Conservation (phyloP, 2,888 invertebrate species). For the Hololepta plana region DNA sequence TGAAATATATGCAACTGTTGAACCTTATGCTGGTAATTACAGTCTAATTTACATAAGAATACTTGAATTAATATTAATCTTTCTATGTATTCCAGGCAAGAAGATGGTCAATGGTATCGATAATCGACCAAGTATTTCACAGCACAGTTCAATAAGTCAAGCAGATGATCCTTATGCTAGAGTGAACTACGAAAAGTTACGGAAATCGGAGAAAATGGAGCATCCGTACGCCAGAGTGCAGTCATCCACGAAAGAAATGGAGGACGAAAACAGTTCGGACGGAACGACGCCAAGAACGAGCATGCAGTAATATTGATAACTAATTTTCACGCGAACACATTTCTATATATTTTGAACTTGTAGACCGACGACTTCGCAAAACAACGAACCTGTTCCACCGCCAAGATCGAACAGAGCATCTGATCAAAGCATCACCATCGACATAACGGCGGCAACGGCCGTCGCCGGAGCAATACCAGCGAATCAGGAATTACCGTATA, state of each 20-base stretch:
- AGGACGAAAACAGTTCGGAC: conserved; percentile 13
- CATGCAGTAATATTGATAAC: conserved; percentile 5
- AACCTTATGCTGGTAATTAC: too few relatives aligned
- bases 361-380: conserved; percentile 8
- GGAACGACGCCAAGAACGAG: conserved; percentile 11
- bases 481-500: conserved; percentile 75
- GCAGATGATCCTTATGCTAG: conserved; percentile 44
- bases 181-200: conserved; percentile 44
- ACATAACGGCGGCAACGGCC: conserved; percentile 74
- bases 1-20: conserved; percentile 70
- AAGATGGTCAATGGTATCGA: conserved; percentile 21
- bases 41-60: conserved; percentile 17
- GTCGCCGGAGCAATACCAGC: conserved; percentile 74
- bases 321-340: not conserved
- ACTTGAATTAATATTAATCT: conserved; percentile 2
- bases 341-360: conserved; percentile 7
- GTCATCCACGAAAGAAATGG: conserved; percentile 21
- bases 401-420: not conserved
- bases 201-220: conserved; percentile 31
- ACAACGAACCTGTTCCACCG: not conserved
- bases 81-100: conserved; percentile 12
- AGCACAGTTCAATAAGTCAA: conserved; percentile 39
- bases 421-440: conserved; percentile 23
- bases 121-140: conserved; percentile 34
- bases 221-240: conserved; percentile 61